These are phyloP conservation scores for Siniperca scherzeri DNA, from an alignment of 2,797 vertebrate species.

Conservation along the genomic window DNA sequence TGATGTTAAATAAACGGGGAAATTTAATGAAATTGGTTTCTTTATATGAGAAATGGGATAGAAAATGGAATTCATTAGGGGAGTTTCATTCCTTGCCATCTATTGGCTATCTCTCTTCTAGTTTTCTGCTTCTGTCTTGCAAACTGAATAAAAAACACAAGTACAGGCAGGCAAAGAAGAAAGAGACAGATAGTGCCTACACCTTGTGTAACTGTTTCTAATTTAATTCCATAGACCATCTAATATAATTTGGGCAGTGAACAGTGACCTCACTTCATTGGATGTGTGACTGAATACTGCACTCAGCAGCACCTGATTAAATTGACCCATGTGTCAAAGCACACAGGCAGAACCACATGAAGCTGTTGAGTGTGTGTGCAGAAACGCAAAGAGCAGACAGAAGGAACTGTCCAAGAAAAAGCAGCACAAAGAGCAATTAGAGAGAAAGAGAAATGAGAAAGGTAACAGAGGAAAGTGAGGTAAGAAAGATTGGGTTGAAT, in stretches of 20 bases:
- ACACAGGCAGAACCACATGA: slow-evolving; percentile 5
- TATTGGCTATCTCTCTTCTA: slow-evolving; percentile 8
- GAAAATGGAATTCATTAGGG: slow-evolving; percentile 70
- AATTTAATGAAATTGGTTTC: slow-evolving; percentile 74
- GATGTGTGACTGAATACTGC: slow-evolving; percentile 53
- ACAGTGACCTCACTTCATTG: slow-evolving; percentile 59
- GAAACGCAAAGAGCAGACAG: not conserved
- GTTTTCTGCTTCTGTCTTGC: slow-evolving; percentile 12
- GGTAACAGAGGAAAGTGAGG: slow-evolving; percentile 13
- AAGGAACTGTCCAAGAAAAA: slow-evolving; percentile 5
- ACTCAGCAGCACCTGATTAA: slow-evolving; percentile 61
- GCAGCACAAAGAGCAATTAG: slow-evolving; percentile 48
- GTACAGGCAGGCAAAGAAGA: slow-evolving; percentile 17
- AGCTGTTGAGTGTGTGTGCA: slow-evolving; percentile 4
- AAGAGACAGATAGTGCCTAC: slow-evolving; percentile 13
- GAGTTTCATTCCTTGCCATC: slow-evolving; percentile 40
- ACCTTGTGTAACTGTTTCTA: slow-evolving; percentile 50
- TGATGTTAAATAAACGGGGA: slow-evolving; percentile 66
- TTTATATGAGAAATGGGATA: slow-evolving; percentile 57
- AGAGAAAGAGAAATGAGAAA: slow-evolving; percentile 28
- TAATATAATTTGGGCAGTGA: slow-evolving; percentile 42
- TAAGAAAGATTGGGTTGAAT: slow-evolving; percentile 41
- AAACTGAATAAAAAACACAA: slow-evolving; percentile 16
- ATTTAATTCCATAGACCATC: slow-evolving; percentile 57
- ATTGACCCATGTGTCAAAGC: slow-evolving; percentile 60